phyloP scores from a whole-genome alignment of 2,797 vertebrate genomes.

The Fistularia commersonii region DNA sequence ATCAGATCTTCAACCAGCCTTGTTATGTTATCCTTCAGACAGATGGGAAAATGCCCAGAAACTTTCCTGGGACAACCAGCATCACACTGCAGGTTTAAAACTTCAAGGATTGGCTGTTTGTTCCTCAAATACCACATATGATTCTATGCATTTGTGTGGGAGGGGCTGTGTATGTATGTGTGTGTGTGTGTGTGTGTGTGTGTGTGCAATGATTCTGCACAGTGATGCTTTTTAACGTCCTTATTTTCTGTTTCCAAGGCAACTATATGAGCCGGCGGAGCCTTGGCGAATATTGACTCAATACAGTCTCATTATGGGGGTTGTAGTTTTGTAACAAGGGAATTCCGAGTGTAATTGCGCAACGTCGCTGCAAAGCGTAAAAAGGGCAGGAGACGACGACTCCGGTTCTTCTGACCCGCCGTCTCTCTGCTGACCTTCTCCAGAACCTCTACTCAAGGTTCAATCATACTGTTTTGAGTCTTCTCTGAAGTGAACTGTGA shows the following conservation, averaged over 20 bases:
- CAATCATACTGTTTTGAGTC: slow-evolving; percentile 30
- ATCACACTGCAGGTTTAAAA: too few species aligned
- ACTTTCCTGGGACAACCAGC: too few species aligned
- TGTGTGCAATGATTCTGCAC: slow-evolving; percentile 22
- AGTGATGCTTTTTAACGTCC: slow-evolving; percentile 5
- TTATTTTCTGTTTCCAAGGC: slow-evolving; percentile 12
- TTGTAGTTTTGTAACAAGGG: slow-evolving; percentile 16
- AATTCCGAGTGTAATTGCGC: slow-evolving; percentile 34
- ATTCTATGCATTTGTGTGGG: too few species aligned
- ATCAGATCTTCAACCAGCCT: too few species aligned
- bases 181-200: slow-evolving; percentile 3
- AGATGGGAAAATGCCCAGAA: too few species aligned
- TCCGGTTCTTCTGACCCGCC: background rate
- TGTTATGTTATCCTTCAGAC: too few species aligned
- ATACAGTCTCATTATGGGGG: slow-evolving; percentile 30
- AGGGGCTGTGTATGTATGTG: too few species aligned
- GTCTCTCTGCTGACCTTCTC: slow-evolving; percentile 14
- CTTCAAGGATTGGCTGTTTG: too few species aligned
- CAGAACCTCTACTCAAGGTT: slow-evolving; percentile 20
- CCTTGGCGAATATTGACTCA: slow-evolving; percentile 25
- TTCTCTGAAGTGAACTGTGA: slow-evolving; percentile 37
- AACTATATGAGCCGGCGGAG: slow-evolving; percentile 26
- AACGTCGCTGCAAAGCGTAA: too few species aligned
- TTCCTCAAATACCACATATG: too few species aligned
- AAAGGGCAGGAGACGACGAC: too few species aligned